phyloP scores from a whole-genome alignment of 2,797 vertebrate genomes.

The Squalus acanthias region DNA sequence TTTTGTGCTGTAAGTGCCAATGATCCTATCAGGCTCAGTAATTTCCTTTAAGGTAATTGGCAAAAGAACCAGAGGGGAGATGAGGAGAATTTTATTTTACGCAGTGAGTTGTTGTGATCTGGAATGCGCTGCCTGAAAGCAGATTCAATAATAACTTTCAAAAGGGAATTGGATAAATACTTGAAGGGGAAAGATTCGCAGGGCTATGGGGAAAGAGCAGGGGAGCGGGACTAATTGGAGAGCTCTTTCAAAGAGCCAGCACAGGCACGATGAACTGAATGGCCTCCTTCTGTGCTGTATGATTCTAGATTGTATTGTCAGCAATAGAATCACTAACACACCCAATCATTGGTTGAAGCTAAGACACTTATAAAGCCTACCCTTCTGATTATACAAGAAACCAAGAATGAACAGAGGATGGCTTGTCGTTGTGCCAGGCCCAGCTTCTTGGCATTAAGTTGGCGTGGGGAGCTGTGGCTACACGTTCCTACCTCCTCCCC shows the following conservation, averaged over 20 bases:
- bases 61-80: no score
- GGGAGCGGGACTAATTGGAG: neutral
- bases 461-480: neutral
- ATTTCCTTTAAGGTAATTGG: no score
- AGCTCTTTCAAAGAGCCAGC: neutral
- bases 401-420: neutral
- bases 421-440: neutral
- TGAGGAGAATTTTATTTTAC: no score
- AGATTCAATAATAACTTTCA: no score
- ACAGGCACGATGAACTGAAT: neutral
- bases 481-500: neutral
- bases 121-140: no score
- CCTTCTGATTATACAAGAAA: neutral
- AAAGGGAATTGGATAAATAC: neutral
- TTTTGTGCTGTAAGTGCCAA: neutral
- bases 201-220: neutral
- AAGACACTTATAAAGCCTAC: neutral
- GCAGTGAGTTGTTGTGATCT: no score
- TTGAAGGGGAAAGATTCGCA: neutral
- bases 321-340: neutral
- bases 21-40: no score
- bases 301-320: neutral
- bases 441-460: neutral
- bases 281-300: neutral
- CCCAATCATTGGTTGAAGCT: neutral